Evolutionary conservation across 2,797 vertebrate genomes (phyloP), one percentile per base, ranked within the genome.

Genomic region (Amniataba percoides): DNA sequence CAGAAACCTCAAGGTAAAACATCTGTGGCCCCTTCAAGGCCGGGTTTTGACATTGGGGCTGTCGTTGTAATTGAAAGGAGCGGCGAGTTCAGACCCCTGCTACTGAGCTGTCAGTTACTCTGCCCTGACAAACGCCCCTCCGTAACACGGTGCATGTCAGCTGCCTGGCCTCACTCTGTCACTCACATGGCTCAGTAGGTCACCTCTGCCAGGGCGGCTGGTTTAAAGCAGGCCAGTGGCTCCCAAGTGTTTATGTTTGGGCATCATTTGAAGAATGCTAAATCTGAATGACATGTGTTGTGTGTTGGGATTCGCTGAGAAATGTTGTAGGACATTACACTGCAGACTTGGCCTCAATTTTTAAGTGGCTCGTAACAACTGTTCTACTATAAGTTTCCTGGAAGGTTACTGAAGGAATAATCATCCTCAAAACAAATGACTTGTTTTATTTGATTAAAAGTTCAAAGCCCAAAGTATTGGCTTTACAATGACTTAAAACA

Each of bases 1-100:
- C 95, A 96, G 94, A 98, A 97, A 94, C 96, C 96, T 90, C 95
- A 95, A 96, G 96, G 96, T 95, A 95, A 84, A 70, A 27, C 4
- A 11, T 43, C 10, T 21, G 4, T 14, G 49, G 19, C 40, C 21
- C 70, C 2, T 80, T 48, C 23, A 71, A 68, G 64, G 59, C 3
- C 49, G 2, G 5, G 5, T 18, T 57, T 55, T 69, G 69, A 81
- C 80, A 65, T 21, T 2, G 23, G 39, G 7, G n/a, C 74, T 27
- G 72, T 74, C 67, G 56, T 21, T 69, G 1, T 77, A 77, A 88
- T 61, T 78, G 81, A 87, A 85, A 79, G 69, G 65, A 59, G 63
- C 72, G 62, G 49, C 64, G 9, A 31, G 71, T 78, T 77, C 71
- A 71, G 67, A 76, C 27, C 42, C 3, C 43, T 40, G 63, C 46